Conservation (phyloP, 2,797 vertebrate species). For the Esox lucius region DNA sequence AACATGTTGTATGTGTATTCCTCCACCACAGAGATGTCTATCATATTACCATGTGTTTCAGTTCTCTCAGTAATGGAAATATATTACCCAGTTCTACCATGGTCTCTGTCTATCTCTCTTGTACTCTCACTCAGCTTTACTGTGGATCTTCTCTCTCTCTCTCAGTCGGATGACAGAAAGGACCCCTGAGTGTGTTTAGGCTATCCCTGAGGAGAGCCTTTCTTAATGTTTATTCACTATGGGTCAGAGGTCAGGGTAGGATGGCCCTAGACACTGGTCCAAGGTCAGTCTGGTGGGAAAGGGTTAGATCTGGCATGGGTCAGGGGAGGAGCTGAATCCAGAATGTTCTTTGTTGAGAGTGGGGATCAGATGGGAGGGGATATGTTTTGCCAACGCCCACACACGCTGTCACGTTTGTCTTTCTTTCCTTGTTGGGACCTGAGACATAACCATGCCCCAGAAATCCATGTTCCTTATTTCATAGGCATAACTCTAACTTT, state of each 20-base stretch:
- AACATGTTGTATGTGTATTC: not conserved
- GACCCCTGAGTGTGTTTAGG: not conserved
- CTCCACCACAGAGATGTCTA: not conserved
- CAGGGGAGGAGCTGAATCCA: not conserved
- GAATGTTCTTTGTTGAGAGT: not conserved
- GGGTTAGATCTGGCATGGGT: not conserved
- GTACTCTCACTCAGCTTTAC: too few relatives aligned
- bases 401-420: not conserved
- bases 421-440: too few relatives aligned
- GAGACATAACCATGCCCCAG: too few relatives aligned
- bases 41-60: not conserved
- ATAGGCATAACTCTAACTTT: too few relatives aligned
- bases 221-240: conserved; percentile 1
- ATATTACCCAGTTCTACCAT: too few relatives aligned
- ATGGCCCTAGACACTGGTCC: not conserved
- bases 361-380: not conserved
- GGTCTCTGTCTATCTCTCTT: too few relatives aligned
- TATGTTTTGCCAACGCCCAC: not conserved
- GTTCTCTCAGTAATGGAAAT: too few relatives aligned
- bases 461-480: too few relatives aligned
- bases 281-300: not conserved
- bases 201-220: not conserved
- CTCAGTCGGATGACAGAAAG: not conserved
- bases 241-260: not conserved
- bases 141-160: not conserved